Conservation (phyloP, 2,113 vertebrate genomes). For the Sturnus vulgaris region DNA sequence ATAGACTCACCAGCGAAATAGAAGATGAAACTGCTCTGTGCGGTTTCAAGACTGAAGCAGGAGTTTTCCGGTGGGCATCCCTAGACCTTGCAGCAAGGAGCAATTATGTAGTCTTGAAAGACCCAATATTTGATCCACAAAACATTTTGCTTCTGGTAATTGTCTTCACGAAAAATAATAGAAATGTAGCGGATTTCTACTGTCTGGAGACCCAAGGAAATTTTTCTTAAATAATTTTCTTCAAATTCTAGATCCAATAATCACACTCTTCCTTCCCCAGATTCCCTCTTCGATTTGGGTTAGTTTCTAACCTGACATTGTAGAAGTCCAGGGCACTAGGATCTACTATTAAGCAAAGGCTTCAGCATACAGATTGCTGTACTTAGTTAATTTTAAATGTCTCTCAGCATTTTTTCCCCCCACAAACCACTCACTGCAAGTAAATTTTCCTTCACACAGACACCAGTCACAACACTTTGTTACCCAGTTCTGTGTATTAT, state of each 20-base stretch:
- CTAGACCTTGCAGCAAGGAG: background rate
- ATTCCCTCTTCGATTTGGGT: background rate
- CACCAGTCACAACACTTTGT: background rate
- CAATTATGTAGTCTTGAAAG: background rate
- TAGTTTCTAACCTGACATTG: background rate
- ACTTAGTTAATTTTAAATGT: background rate
- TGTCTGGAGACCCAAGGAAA: background rate
- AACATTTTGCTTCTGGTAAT: background rate
- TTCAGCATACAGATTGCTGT: background rate
- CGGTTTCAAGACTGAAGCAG: background rate
- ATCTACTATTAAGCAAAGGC: background rate
- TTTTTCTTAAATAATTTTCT: background rate
- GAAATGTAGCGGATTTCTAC: background rate
- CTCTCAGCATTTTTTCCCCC: background rate
- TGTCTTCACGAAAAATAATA: background rate
- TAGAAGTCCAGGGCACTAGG: background rate
- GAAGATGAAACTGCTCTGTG: background rate
- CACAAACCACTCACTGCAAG: background rate
- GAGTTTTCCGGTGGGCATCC: background rate
- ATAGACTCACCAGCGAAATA: background rate
- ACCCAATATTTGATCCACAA: rapidly evolving
- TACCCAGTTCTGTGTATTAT: background rate
- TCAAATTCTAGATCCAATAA: background rate
- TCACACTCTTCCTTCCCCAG: background rate
- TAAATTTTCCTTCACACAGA: background rate